These are phyloP conservation scores for Anisognathus igniventris DNA, from an alignment of 2,797 vertebrate species.

Conservation along the genomic window DNA sequence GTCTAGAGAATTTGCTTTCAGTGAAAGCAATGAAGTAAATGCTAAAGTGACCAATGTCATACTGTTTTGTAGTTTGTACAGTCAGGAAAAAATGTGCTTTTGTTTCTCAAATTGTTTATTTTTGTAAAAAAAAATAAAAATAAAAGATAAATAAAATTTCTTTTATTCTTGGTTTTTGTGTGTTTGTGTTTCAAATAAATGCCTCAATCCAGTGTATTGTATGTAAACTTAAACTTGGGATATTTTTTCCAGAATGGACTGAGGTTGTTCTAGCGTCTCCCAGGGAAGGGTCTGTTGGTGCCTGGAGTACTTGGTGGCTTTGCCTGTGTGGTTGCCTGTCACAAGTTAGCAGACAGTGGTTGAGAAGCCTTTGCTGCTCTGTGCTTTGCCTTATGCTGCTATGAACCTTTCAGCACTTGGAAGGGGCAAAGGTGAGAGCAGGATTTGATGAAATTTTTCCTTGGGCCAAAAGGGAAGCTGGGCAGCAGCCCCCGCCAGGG, in stretches of 20 bases:
- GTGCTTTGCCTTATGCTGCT: background rate
- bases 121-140: constrained; percentile 76
- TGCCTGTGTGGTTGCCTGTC: fast-evolving
- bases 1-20: constrained; percentile 84
- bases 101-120: constrained; percentile 79
- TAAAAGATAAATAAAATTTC: constrained; percentile 36
- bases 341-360: background rate
- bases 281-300: background rate
- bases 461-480: background rate
- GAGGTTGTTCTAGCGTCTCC: background rate
- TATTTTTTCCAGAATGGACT: background rate
- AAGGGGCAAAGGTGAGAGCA: background rate
- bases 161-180: background rate
- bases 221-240: background rate
- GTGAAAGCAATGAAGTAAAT: constrained; percentile 81
- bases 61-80: constrained; percentile 77
- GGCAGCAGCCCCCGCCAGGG: background rate
- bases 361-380: background rate
- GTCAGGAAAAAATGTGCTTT: constrained; percentile 76
- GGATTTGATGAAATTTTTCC: background rate
- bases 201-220: background rate
- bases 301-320: background rate
- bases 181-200: background rate
- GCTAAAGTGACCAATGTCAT: constrained; percentile 74
- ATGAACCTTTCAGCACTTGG: background rate